Conservation (phyloP, 2,797 vertebrate genomes). For the Oryzias dopingdopingensis region DNA sequence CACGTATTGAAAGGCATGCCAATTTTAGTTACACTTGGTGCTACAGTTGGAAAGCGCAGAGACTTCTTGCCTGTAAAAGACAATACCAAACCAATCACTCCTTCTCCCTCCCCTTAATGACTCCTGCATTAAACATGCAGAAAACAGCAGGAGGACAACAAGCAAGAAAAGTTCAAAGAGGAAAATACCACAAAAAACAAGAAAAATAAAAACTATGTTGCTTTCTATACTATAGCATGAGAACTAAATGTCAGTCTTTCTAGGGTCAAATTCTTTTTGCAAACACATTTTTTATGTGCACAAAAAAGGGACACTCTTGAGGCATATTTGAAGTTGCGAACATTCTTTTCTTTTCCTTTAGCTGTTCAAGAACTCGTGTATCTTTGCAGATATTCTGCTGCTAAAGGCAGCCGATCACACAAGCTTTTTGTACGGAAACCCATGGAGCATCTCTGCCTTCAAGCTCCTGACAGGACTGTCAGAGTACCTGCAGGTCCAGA, state of each 20-base stretch:
- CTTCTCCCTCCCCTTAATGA: conserved; percentile 78
- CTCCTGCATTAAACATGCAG: conserved; percentile 78
- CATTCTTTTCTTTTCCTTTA: no score
- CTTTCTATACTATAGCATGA: conserved; percentile 26
- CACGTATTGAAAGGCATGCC: conserved; percentile 74
- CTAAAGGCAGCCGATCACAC: conserved; percentile 61
- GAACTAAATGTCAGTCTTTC: conserved; percentile 23
- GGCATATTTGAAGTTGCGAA: no score
- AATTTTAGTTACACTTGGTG: conserved; percentile 77
- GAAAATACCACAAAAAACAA: conserved; percentile 54
- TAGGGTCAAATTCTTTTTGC: conserved; percentile 26
- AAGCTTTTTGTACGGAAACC: conserved; percentile 47
- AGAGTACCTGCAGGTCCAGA: conserved; percentile 48
- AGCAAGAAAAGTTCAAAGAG: conserved; percentile 65
- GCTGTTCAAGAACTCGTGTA: no score
- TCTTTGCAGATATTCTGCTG: conserved; percentile 2
- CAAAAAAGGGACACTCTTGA: background rate
- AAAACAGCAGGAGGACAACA: conserved; percentile 70
- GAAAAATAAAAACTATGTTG: conserved; percentile 40
- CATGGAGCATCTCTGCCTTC: conserved; percentile 54
- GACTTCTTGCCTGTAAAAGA: conserved; percentile 67
- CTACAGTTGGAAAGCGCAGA: conserved; percentile 62
- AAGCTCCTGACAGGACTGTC: conserved; percentile 63
- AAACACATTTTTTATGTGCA: conserved; percentile 17
- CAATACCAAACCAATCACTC: conserved; percentile 72